Evolutionary conservation across 2,113 vertebrate genomes (phyloP).

Genomic region (Hemichromis elongatus): DNA sequence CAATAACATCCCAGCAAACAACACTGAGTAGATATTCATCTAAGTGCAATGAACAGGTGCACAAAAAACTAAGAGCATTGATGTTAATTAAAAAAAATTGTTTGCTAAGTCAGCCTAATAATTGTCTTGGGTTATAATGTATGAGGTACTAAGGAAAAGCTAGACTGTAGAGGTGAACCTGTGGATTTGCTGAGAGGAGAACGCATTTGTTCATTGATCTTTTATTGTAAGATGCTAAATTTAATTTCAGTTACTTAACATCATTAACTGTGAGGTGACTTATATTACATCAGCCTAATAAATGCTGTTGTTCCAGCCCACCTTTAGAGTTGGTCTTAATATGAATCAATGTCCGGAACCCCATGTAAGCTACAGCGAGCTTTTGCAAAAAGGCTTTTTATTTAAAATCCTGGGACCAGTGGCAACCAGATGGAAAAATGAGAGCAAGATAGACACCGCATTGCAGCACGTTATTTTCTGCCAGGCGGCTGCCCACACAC

Average conservation of each 20-base stretch:
- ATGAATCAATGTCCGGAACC: slow-evolving; percentile 17
- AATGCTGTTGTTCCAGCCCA: slow-evolving; percentile 8
- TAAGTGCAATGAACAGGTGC: slow-evolving; percentile 13
- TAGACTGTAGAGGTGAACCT: not conserved
- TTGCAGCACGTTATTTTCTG: slow-evolving; percentile 51
- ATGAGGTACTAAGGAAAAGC: not conserved
- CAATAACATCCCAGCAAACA: not conserved
- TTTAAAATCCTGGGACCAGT: slow-evolving; percentile 7
- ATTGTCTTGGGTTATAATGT: not conserved
- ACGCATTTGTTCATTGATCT: not conserved
- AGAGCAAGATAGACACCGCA: slow-evolving; percentile 50
- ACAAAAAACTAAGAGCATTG: not conserved
- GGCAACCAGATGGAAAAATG: slow-evolving; percentile 39
- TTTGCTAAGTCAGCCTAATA: slow-evolving; percentile 33
- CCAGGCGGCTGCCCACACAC: slow-evolving; percentile 40
- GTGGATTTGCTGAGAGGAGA: not conserved
- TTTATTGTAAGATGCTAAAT: not conserved
- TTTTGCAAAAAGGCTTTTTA: not conserved
- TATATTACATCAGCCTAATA: slow-evolving; percentile 13
- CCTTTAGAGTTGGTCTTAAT: not conserved
- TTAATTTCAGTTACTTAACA: not conserved
- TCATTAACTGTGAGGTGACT: not conserved
- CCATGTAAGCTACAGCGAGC: not conserved
- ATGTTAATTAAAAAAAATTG: not conserved
- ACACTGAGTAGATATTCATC: not conserved